phyloP scores from a whole-genome alignment of 1,140 invertebrate species.

The Melanaphis sacchari region DNA sequence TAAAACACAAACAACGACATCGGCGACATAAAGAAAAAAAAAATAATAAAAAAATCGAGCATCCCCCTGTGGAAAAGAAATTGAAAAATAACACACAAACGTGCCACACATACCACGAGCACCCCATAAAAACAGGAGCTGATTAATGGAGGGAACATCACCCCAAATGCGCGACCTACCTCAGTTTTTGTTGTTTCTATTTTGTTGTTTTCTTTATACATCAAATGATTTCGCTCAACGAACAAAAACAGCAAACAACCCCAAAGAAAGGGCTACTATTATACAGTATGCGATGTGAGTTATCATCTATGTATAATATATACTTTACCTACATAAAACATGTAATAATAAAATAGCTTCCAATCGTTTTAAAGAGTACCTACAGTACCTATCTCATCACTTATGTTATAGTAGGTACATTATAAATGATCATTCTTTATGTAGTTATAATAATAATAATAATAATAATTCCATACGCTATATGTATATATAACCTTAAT shows the following conservation, averaged over 20 bases:
- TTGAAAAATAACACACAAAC: slow-evolving; percentile 22
- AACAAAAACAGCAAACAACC: slow-evolving; percentile 36
- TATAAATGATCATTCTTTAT: neutral
- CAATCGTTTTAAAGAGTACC: neutral
- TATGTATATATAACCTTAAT: no score
- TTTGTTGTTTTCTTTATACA: neutral
- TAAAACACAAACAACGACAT: slow-evolving; percentile 33
- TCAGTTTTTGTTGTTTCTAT: neutral
- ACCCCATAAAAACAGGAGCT: neutral
- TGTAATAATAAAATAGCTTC: neutral
- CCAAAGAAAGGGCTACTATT: neutral
- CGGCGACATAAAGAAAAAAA: neutral
- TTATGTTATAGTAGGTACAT: neutral
- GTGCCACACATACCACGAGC: neutral
- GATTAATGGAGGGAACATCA: slow-evolving; percentile 24
- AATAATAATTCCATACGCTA: no score
- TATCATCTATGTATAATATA: neutral
- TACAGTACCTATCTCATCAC: neutral
- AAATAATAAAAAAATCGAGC: neutral
- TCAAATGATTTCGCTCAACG: neutral
- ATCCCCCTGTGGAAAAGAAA: neutral
- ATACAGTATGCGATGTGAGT: neutral
- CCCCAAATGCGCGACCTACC: neutral
- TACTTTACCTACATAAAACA: neutral
- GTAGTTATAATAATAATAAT: no score